A percentile compares a stretch with the other conserved stretches of the same genome.
Evolutionary conservation across 2,113 vertebrate species (phyloP).

Genomic region (Daubentonia madagascariensis): DNA sequence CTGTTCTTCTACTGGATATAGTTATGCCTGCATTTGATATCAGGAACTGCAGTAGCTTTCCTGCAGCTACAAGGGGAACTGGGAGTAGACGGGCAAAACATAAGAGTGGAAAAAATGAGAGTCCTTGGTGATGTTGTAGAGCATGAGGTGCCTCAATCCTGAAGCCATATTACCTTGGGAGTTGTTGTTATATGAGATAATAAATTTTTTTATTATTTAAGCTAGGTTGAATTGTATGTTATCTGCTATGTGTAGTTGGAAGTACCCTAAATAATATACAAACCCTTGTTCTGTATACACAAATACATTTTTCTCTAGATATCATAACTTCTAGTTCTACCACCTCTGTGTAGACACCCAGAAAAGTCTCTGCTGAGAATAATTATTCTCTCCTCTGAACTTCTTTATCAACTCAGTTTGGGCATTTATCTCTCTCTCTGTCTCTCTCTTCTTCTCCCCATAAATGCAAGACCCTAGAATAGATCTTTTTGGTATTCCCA

Average conservation of each 20-base stretch:
- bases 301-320: not conserved
- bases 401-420: not conserved
- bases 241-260: not conserved
- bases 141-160: not conserved
- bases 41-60: not conserved
- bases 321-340: not conserved
- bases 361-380: not conserved
- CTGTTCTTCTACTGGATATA: not conserved
- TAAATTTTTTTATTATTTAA: not conserved
- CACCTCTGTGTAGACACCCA: not conserved
- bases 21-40: not conserved
- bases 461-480: not conserved
- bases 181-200: not conserved
- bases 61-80: not conserved
- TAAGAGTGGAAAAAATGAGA: not conserved
- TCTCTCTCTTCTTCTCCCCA: not conserved
- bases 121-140: not conserved
- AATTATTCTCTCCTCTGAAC: not conserved
- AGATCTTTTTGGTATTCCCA: not conserved
- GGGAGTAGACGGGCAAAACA: not conserved
- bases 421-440: not conserved
- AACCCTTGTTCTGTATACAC: not conserved
- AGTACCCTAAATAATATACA: not conserved
- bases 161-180: not conserved
- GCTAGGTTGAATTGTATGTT: not conserved